Percentiles rank a stretch among this genome's conserved stretches.
Conservation (phyloP, 2,888 invertebrate genomes). For the Dryobota labecula region DNA sequence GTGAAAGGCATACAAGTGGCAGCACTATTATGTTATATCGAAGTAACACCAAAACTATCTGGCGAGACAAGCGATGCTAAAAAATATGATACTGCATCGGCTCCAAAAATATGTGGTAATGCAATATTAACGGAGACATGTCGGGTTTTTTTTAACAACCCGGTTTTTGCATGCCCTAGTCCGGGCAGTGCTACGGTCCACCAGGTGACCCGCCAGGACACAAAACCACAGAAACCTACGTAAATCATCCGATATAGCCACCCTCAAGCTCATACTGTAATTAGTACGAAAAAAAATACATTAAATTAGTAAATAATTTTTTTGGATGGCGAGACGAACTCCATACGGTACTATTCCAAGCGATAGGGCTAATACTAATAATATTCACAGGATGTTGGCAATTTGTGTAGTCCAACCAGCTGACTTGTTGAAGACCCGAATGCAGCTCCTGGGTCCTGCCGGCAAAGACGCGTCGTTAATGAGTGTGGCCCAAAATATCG, state of each 20-base stretch:
- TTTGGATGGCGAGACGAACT: not conserved
- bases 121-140: too few species aligned
- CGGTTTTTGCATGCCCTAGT: too few species aligned
- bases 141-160: too few species aligned
- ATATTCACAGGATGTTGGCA: slow-evolving; percentile 74
- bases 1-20: too few species aligned
- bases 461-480: slow-evolving; percentile 92
- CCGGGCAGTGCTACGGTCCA: not conserved
- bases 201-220: not conserved
- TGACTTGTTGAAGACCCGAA: slow-evolving; percentile 79
- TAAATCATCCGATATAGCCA: not conserved
- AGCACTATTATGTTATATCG: too few species aligned
- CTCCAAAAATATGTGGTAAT: too few species aligned
- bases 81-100: too few species aligned
- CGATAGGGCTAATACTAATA: not conserved
- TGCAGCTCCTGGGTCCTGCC: slow-evolving; percentile 87
- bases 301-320: too few species aligned
- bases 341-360: not conserved
- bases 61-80: too few species aligned
- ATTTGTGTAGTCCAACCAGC: slow-evolving; percentile 77
- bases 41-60: too few species aligned
- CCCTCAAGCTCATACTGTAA: not conserved
- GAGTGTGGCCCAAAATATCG: slow-evolving; percentile 93
- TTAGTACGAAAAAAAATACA: too few species aligned
- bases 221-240: not conserved